These are phyloP conservation scores for Chloropsis cyanopogon DNA, from an alignment of 2,113 vertebrate genomes.

Conservation along the genomic window DNA sequence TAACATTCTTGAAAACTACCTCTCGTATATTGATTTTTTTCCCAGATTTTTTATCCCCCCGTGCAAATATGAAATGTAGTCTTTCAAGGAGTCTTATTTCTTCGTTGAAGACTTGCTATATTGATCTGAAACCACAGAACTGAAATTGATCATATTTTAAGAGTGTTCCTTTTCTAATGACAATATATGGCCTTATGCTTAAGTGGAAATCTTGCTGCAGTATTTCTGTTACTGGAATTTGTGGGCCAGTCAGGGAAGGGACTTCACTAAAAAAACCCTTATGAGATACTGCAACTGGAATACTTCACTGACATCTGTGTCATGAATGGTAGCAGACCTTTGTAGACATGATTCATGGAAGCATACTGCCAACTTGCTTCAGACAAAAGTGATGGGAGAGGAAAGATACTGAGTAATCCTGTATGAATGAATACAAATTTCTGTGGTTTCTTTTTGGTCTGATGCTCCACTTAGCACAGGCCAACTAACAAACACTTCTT, in stretches of 20 bases:
- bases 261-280: background rate
- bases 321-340: background rate
- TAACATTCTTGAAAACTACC: constrained; percentile 38
- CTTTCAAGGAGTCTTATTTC: constrained; percentile 37
- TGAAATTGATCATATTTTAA: constrained; percentile 45
- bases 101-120: constrained; percentile 42
- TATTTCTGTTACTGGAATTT: constrained; percentile 12
- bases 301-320: background rate
- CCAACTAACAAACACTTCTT: background rate
- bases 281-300: background rate
- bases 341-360: background rate
- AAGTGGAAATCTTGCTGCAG: background rate
- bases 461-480: background rate
- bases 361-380: background rate
- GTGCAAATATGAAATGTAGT: constrained; percentile 11
- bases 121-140: constrained; percentile 55
- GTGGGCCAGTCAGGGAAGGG: background rate
- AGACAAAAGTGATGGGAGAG: background rate
- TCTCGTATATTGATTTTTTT: constrained; percentile 50
- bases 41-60: background rate
- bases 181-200: background rate
- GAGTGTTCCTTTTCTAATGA: constrained; percentile 1
- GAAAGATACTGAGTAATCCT: background rate
- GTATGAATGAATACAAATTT: background rate
- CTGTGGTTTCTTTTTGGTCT: background rate